Evolutionary conservation across 2,113 vertebrate species (phyloP), one percentile per base, ranked within the genome.

Genomic region (Apeltes quadracus): DNA sequence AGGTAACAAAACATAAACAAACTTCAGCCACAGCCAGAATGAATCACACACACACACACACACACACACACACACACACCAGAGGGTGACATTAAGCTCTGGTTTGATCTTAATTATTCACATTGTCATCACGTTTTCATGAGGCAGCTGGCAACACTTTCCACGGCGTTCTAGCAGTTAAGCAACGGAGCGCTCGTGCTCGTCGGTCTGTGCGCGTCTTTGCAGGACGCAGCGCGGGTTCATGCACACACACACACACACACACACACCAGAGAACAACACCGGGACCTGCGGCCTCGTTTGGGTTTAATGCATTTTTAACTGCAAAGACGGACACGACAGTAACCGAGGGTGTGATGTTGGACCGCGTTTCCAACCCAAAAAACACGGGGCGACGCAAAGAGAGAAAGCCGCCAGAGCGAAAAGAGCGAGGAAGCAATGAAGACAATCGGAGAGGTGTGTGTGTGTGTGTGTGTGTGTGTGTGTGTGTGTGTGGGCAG

Each of bases 31-130:
- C 18, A 58, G 43, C 13, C 34, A 46, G 14, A 15, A 43, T 32
- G 44, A 43, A 27, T 29, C 29, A 29, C 2, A 29, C 29, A 29
- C 29, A 29, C 29, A 57, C 69, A 55, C 59, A 38, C 39, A 81
- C 74, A 53, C 48, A 67, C 39, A 46, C 25, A 55, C 50, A 44
- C 44, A 57, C 69, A 39, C 51, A 54, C 72, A 58, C 63, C 38
- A 43, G 18, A 55, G 18, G 48, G 66, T 85, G 84, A 85, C 76
- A 79, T 78, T 71, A 76, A 43, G 53, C 75, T 64, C 69, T 84
- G 66, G 74, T 88, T 80, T 81, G 77, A 75, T 81, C 82, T 88
- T 87, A 89, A 90, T 92, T 87, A 89, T 91, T 91, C 85, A 89
- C 83, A 85, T 78, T 75, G 73, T 85, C 74, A 61, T 90, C 81